phyloP scores from a whole-genome alignment of 2,113 vertebrate genomes.

The Cyprinodon brontotheroides region DNA sequence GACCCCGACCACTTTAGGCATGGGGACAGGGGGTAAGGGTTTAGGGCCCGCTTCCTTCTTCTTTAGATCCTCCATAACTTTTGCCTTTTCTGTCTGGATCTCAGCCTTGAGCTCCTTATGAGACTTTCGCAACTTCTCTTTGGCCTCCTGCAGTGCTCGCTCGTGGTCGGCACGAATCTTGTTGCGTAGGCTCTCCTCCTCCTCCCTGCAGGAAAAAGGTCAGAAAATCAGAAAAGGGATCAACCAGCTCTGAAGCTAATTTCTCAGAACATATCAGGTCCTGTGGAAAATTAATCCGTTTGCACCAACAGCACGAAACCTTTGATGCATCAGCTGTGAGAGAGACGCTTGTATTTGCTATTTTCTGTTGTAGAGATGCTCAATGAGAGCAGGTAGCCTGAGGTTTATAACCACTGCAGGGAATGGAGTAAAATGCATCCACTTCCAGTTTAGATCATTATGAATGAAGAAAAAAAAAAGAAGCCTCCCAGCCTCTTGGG shows the following conservation, averaged over 20 bases:
- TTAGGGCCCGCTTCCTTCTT: slow-evolving; percentile 84
- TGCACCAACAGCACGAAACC: not conserved
- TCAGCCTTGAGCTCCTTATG: slow-evolving; percentile 92
- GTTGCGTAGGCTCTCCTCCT: slow-evolving; percentile 95
- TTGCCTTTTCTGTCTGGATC: slow-evolving; percentile 97
- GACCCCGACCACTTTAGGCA: slow-evolving; percentile 92
- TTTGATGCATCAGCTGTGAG: not conserved
- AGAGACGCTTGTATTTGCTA: not conserved
- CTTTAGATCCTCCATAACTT: slow-evolving; percentile 90
- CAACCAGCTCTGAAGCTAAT: not conserved
- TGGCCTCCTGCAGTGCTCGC: slow-evolving; percentile 95
- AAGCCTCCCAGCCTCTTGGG: not conserved
- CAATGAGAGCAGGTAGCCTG: not conserved
- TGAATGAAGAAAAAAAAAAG: not conserved
- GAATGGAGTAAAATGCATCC: not conserved
- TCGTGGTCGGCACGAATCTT: slow-evolving; percentile 98
- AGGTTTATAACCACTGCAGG: not conserved
- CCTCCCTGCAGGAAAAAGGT: slow-evolving; percentile 82
- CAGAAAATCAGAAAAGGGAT: not conserved
- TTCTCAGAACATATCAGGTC: not conserved
- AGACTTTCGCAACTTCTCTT: slow-evolving; percentile 96
- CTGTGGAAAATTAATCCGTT: not conserved
- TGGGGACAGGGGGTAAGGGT: slow-evolving; percentile 88
- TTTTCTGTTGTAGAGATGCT: not conserved
- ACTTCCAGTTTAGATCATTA: slow-evolving; percentile 4